Percentiles rank a stretch among this genome's conserved stretches.
Evolutionary conservation across 1,140 invertebrate species (phyloP).

Genomic region (Leptinotarsa defecta): DNA sequence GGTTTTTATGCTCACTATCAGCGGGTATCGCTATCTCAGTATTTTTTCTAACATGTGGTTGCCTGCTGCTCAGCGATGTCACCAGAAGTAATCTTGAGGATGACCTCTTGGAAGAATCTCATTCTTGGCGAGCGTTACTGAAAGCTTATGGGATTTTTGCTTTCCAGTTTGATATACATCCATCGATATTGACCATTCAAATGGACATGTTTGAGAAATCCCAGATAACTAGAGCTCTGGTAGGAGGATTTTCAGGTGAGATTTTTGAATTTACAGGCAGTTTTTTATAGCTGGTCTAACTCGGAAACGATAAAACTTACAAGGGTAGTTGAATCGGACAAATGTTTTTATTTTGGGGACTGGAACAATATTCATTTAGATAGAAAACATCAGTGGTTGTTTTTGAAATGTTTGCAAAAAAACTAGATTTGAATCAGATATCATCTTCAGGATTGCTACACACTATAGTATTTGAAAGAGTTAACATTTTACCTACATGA

Average conservation of each 20-base stretch:
- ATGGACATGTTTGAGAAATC: constrained; percentile 75
- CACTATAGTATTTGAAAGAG: too few relatives aligned
- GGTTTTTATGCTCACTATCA: constrained; percentile 64
- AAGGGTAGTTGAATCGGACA: too few relatives aligned
- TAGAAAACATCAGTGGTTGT: too few relatives aligned
- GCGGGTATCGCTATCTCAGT: constrained; percentile 63
- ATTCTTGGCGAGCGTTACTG: constrained; percentile 58
- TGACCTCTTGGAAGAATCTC: neutral
- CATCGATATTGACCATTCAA: constrained; percentile 76
- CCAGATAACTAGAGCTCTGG: constrained; percentile 66
- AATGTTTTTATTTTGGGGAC: too few relatives aligned
- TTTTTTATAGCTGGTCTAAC: too few relatives aligned
- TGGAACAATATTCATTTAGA: too few relatives aligned
- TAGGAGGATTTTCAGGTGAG: constrained; percentile 68
- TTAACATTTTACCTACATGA: too few relatives aligned
- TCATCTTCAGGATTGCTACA: too few relatives aligned
- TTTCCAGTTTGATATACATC: constrained; percentile 80
- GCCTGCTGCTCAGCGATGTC: constrained; percentile 53
- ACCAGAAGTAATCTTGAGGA: constrained; percentile 7
- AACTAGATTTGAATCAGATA: too few relatives aligned
- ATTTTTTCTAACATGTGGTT: constrained; percentile 62
- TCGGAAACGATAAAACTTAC: too few relatives aligned
- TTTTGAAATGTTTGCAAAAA: too few relatives aligned
- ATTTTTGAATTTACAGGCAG: neutral
- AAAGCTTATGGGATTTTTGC: constrained; percentile 68